Evolutionary conservation across 1,140 invertebrate genomes (phyloP).

Genomic region (Ooceraea biroi): DNA sequence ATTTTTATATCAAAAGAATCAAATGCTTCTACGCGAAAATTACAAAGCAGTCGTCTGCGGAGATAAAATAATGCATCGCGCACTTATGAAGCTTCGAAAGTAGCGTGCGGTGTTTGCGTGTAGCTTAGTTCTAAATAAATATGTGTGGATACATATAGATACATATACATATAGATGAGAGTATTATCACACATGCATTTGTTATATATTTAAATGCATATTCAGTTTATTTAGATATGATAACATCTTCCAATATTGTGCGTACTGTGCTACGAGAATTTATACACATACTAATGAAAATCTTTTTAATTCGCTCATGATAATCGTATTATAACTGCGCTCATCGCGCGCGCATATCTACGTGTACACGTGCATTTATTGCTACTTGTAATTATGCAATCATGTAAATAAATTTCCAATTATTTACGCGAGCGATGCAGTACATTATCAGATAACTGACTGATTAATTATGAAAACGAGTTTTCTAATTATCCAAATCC

Average conservation of each 20-base stretch:
- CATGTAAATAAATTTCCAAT: slow-evolving; percentile 48
- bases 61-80: slow-evolving; percentile 11
- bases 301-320: slow-evolving; percentile 49
- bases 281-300: slow-evolving; percentile 12
- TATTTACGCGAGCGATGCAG: slow-evolving; percentile 41
- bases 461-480: slow-evolving; percentile 42
- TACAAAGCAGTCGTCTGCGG: background rate
- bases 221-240: too few relatives aligned
- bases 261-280: background rate
- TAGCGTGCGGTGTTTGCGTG: too few relatives aligned
- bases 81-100: slow-evolving; percentile 2
- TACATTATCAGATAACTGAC: slow-evolving; percentile 44
- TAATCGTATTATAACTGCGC: slow-evolving; percentile 32
- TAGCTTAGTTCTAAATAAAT: too few relatives aligned
- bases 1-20: slow-evolving; percentile 31
- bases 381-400: slow-evolving; percentile 42
- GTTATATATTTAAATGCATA: too few relatives aligned
- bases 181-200: too few relatives aligned
- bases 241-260: background rate
- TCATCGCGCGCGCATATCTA: background rate
- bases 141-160: too few relatives aligned
- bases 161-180: too few relatives aligned
- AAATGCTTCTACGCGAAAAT: slow-evolving; percentile 14
- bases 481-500: slow-evolving; percentile 45
- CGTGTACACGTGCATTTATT: background rate